Conservation (phyloP, 2,888 invertebrate species). For the Entomobrya proxima region DNA sequence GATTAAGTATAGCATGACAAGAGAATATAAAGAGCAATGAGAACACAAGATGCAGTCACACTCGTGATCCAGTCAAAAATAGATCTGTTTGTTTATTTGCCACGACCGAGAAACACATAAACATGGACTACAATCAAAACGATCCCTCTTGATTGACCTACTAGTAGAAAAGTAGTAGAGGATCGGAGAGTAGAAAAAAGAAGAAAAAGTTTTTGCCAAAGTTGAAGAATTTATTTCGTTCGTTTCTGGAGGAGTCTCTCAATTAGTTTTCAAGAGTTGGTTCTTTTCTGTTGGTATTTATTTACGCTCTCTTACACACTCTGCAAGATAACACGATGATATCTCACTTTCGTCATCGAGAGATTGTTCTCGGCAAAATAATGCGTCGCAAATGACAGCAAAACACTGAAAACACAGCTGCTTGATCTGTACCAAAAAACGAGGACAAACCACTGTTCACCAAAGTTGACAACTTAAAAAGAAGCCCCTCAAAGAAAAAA, state of each 20-base stretch:
- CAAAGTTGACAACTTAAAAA: constrained; percentile 37
- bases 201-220: constrained; percentile 10
- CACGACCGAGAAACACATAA: not conserved
- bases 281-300: constrained; percentile 17
- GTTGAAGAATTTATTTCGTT: not conserved
- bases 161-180: not conserved
- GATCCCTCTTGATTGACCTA: constrained; percentile 26
- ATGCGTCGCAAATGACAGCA: not conserved
- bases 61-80: not conserved
- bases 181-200: not conserved
- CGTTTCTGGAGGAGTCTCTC: constrained; percentile 23
- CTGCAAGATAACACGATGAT: not conserved
- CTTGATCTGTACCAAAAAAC: not conserved
- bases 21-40: not conserved
- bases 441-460: not conserved
- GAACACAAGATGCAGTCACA: not conserved
- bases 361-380: not conserved
- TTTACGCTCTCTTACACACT: not conserved
- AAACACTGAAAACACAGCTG: not conserved
- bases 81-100: not conserved
- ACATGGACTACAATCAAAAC: constrained; percentile 16
- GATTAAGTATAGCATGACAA: constrained; percentile 3
- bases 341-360: not conserved
- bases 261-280: constrained; percentile 31
- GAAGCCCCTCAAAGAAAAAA: not conserved